Evolutionary conservation across 2,797 vertebrate genomes (phyloP), one percentile per base, ranked within the genome.

Genomic region (Gastrophryne carolinensis): DNA sequence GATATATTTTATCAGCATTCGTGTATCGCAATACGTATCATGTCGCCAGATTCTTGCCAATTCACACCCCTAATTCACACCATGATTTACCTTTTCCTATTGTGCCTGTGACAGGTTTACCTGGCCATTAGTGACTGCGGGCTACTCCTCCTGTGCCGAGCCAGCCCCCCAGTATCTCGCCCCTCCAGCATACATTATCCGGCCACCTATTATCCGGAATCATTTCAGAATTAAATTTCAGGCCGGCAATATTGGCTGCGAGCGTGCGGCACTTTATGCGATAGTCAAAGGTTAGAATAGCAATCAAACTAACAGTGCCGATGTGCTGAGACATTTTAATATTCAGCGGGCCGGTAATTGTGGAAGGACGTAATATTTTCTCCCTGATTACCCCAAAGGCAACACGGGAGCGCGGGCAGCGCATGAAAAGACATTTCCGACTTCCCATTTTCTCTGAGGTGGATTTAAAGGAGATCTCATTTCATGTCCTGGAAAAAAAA

Each of bases 271-370:
- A 88, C 88, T 93, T 92, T 89, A 90, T 92, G 88, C 91, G 89
- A 86, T 93, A 96, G 95, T 97, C 96, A 98, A 96, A 97, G 97
- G 96, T 98, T 99, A 98, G 94, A 91, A 98, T 97, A 97, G 92
- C 96, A 99, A 99, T 99, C 96, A 99, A 95, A 94, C 89, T 92
- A 87, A 93, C 90, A 91, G 88, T 92, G 94, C 92, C 95, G 91
- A 98, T 97, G 94, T 91, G 94, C 93, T 89, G 91, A 93, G 94
- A 96, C 95, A 92, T 95, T 96, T 95, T 97, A 97, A 98, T 98
- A 97, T 96, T 97, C 94, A 91, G 94, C 92, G 94, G 89, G 91
- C 92, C 91, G 88, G 94, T 98, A 95, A 98, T 98, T 97, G 93
- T 96, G 92, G 94, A 95, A 96, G 94, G 95, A 96, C 92, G 94